A percentile compares a stretch with the other conserved stretches of the same genome.
These are phyloP conservation scores for Acanthosepion lycidas DNA, from an alignment of 2,888 invertebrate genomes.

Conservation along the genomic window DNA sequence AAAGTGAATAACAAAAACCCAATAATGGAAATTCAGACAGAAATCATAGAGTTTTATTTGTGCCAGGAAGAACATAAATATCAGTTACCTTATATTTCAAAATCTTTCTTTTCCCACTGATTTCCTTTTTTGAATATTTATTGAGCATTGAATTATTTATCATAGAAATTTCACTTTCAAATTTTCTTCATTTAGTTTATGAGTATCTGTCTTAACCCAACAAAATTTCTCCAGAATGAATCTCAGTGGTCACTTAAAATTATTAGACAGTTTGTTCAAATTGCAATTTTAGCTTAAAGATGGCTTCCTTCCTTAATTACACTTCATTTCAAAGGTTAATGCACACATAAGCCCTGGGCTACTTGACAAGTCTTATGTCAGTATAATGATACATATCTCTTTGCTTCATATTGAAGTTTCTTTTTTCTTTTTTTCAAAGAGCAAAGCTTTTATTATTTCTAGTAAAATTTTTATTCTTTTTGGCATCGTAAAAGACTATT, in stretches of 20 bases:
- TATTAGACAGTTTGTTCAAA: not conserved
- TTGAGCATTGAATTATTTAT: too few species aligned
- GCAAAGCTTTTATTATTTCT: not conserved
- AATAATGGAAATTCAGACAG: too few species aligned
- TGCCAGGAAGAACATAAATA: too few species aligned
- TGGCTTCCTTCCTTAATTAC: not conserved
- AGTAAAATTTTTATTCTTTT: not conserved
- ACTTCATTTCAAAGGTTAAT: too few species aligned
- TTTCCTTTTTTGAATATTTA: too few species aligned
- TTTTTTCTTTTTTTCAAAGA: not conserved
- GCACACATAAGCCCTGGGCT: not conserved
- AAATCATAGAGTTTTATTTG: too few species aligned
- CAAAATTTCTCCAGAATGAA: not conserved
- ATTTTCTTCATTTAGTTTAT: not conserved
- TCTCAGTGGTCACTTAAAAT: not conserved
- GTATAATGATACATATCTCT: not conserved
- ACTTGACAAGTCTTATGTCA: not conserved
- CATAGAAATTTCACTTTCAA: too few species aligned
- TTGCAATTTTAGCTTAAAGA: not conserved
- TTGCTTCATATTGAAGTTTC: not conserved
- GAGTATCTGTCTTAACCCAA: not conserved
- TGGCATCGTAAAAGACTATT: not conserved
- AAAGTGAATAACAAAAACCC: too few species aligned
- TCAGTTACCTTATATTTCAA: too few species aligned
- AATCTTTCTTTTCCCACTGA: too few species aligned